Base-by-base conservation (phyloP, 1,140 invertebrate species). In the Stegodyphus dumicola region DNA sequence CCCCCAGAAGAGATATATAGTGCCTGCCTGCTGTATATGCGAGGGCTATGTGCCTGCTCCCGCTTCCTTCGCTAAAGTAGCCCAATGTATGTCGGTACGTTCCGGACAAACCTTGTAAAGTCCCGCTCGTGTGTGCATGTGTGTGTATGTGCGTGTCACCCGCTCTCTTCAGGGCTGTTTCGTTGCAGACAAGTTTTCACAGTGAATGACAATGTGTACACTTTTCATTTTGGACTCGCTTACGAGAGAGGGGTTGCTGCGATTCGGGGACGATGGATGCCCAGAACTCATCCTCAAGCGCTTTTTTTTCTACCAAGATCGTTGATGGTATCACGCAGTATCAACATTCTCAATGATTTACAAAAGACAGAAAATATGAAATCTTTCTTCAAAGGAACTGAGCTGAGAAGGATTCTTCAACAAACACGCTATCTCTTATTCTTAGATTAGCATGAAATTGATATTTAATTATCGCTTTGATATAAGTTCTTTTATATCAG, bases 141-240 rank as follows among this genome's bases (percentile, higher is more conserved):
- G 15, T 54, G 54, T 73, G 70, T 73, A 11, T n/a, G 48, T 17
- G 17, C 73, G 7, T 18, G 17, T 54, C 15, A 54, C 51, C 70
- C 60, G 18, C 9, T 85, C 49, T 75, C 79, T 64, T 49, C 52
- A 66, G 18, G n/a, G 64, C 15, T 18, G 70, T 52, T 75, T 56
- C 81, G 51, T 9, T 17, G 64, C 10, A 7, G 73, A 13, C n/a
- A 70, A 85, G 81, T 85, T 85, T 85, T 85, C 81, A 70, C 81
- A 85, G 81, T 85, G 81, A 85, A 85, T 85, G 74, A 75, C 81
- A 77, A 77, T 85, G 73, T 85, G 81, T 85, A 77, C 81, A 67
- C 66, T 85, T 85, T 60, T 53, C 81, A 85, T 85, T 85, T 85
- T 56, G 33, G 49, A 67, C 15, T 13, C 60, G 52, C 74, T 17